Base-by-base conservation (phyloP, 1,140 invertebrate species). In the Heliconius nattereri region DNA sequence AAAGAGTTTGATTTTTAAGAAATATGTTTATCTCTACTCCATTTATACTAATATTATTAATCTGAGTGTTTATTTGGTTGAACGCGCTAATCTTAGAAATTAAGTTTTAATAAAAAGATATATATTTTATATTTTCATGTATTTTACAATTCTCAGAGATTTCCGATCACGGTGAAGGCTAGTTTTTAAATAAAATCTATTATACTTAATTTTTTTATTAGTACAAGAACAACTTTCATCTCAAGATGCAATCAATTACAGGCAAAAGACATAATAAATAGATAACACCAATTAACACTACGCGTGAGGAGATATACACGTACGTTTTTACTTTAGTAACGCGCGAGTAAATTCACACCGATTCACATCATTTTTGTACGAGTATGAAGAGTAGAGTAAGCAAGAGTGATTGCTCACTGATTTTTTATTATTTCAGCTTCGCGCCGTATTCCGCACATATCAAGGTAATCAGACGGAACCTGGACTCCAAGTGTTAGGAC, bases 241-340 rank as follows among this genome's bases (percentile, higher is more conserved):
- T 0, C 60, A 16, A 26, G 11, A 11, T 2, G 13, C 60, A 66
- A 66, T 66, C 26, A 29, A 66, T 66, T 66, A 66, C 23, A 66
- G 23, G 5, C 60, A 66, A n/a, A 66, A 66, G 60, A 29, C 57
- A 60, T 66, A 66, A 66, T 29, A 66, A 29, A 66, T 66, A 66
- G 60, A 66, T 66, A 66, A 66, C 26, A 66, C 60, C 60, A 66
- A 66, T 66, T 66, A 66, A 66, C 60, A 66, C 60, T 66, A 66
- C 57, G n/a, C 57, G 60, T 66, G 26, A 66, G 29, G 60, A 66
- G 60, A 66, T 66, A 9, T n/a, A 66, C 37, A 3, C 9, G 37
- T 40, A 40, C 40, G 26, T n/a, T 66, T 29, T 66, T 66, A 26
- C 11, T n/a, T 26, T 66, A 2, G 60, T 66, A 66, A 66, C 60